These are phyloP conservation scores for Poliocrania exsul DNA, from an alignment of 2,797 vertebrate species.

Conservation along the genomic window DNA sequence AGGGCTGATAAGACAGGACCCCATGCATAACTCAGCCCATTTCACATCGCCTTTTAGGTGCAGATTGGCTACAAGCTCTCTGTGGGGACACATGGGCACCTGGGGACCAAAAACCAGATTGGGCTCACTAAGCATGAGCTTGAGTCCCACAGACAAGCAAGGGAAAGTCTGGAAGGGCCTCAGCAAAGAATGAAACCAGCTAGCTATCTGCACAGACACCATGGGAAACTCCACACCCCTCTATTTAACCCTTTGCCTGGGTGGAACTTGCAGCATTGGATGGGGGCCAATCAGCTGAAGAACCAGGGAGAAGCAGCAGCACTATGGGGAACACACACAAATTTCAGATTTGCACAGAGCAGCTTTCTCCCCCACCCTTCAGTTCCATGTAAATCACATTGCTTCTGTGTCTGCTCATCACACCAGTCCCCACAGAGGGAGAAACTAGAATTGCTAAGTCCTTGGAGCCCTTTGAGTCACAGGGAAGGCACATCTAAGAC, in stretches of 20 bases:
- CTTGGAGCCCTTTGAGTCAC: not conserved
- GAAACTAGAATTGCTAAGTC: not conserved
- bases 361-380: not conserved
- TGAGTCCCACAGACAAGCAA: not conserved
- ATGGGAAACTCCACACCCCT: accelerated
- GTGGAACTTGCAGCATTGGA: accelerated
- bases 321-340: not conserved
- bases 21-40: not conserved
- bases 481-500: not conserved
- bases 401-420: not conserved
- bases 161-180: not conserved
- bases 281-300: not conserved
- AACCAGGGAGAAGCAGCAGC: not conserved
- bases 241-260: accelerated
- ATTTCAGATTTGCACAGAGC: not conserved
- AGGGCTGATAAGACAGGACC: not conserved
- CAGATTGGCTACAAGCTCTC: not conserved
- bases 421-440: not conserved
- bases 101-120: not conserved
- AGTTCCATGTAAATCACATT: not conserved
- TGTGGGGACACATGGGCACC: not conserved
- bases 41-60: not conserved
- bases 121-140: not conserved
- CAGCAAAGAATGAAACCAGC: not conserved
- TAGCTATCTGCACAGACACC: not conserved